phyloP scores from a whole-genome alignment of 2,113 vertebrate species.

The Felis catus region F.catus_Fca126_mat1.0 CM031416.1:99783001-99783500 shows the following conservation, averaged over 20 bases:
- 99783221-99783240: no score
- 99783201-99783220: no score
- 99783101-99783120: no score
- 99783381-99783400: not conserved
- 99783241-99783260: no score
- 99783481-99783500: not conserved
- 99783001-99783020: no score
- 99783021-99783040: no score
- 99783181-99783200: no score
- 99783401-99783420: not conserved
- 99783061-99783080: no score
- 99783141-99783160: no score
- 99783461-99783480: not conserved
- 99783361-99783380: not conserved
- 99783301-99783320: not conserved
- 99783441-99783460: not conserved
- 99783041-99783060: no score
- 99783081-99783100: not conserved
- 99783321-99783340: conserved; percentile 13
- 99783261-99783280: not conserved
- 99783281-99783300: not conserved
- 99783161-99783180: no score
- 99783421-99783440: not conserved
- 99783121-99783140: no score
- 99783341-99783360: conserved; percentile 4